These are phyloP conservation scores for Heliopora coerulea DNA, from an alignment of 92 coral and sea anemone species.

Conservation along the genomic window DNA sequence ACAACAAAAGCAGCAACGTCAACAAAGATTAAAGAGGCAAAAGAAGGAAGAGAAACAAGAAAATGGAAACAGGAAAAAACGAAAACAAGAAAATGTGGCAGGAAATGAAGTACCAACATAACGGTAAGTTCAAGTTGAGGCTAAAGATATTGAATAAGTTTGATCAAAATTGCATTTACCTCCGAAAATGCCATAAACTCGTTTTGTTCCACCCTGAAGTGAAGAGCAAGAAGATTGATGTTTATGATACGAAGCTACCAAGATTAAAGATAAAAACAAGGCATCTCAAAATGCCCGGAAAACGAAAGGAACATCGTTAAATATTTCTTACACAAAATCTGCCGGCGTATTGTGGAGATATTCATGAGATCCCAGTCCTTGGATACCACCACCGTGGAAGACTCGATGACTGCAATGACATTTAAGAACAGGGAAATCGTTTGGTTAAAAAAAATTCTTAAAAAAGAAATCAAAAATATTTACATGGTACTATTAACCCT, in stretches of 20 bases:
- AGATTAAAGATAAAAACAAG: too few relatives aligned
- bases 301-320: neutral
- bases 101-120: too few relatives aligned
- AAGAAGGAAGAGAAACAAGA: too few relatives aligned
- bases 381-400: conserved; percentile 87
- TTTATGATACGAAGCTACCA: too few relatives aligned
- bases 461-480: neutral
- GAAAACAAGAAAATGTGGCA: too few relatives aligned
- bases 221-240: too few relatives aligned
- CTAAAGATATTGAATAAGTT: neutral
- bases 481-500: too few relatives aligned
- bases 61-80: neutral
- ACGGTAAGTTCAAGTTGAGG: neutral
- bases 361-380: conserved; percentile 91
- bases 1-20: too few relatives aligned
- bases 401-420: conserved; percentile 73
- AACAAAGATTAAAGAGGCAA: too few relatives aligned
- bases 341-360: conserved; percentile 97
- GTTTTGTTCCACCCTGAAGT: conserved; percentile 84
- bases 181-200: conserved; percentile 97
- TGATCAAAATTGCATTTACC: conserved; percentile 59
- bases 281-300: too few relatives aligned
- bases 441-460: neutral
- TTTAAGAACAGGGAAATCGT: too few relatives aligned
- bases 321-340: conserved; percentile 72